Conservation (phyloP, 2,797 vertebrate species). For the Gymnothorax reevesii region DNA sequence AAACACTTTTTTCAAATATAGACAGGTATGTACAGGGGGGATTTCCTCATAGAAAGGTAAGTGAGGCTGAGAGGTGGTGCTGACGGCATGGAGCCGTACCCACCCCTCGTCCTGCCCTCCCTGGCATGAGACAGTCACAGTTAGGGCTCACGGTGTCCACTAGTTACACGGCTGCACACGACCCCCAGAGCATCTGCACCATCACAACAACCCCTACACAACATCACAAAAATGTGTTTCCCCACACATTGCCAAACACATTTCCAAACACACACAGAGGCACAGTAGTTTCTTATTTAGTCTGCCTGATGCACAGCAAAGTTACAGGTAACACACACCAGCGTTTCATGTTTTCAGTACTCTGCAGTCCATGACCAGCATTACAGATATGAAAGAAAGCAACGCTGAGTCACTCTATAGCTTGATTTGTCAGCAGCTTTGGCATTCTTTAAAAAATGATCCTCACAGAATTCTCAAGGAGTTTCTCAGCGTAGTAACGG, state of each 20-base stretch:
- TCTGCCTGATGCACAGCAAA: background rate
- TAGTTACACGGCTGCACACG: slow-evolving; percentile 24
- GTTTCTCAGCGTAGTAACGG: background rate
- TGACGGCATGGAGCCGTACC: slow-evolving; percentile 44
- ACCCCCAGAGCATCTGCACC: slow-evolving; percentile 36
- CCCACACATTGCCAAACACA: background rate
- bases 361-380: background rate
- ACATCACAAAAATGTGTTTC: no score
- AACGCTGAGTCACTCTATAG: background rate
- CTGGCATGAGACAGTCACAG: slow-evolving; percentile 39
- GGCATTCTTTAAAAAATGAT: background rate
- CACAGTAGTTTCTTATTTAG: background rate
- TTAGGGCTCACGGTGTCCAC: slow-evolving; percentile 49
- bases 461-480: background rate
- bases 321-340: background rate
- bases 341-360: background rate
- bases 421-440: no score
- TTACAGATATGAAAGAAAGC: background rate
- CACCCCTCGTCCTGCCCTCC: slow-evolving; percentile 41
- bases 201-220: slow-evolving; percentile 16
- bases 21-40: slow-evolving; percentile 13
- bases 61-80: slow-evolving; percentile 28
- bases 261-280: background rate
- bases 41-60: slow-evolving; percentile 14
- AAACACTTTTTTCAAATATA: background rate